Evolutionary conservation across 2,113 vertebrate species (phyloP), one percentile per base, ranked within the genome.

Genomic region (Seriola quinqueradiata): DNA sequence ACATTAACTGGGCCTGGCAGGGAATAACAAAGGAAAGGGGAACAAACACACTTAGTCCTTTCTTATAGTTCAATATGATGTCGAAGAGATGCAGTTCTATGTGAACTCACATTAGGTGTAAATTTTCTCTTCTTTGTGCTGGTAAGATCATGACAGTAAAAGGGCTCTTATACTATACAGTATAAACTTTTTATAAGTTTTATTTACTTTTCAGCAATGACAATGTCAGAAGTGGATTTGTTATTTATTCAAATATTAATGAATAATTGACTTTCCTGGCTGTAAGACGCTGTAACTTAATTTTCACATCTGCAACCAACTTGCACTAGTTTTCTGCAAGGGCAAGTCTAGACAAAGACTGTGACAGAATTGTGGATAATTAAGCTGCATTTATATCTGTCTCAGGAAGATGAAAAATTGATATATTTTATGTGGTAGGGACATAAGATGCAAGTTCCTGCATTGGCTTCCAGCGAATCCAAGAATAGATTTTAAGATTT

Each of bases 1-100:
- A 82, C 77, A 95, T 83, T 79, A 96, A 75, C 48, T 94, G 82
- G 79, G 93, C 93, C 97, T 98, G 90, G 40, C 36, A 83, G 87
- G 44, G 79, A 32, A 93, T 85, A 70, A 58, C 36, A 54, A 83
- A 73, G 52, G 21, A 59, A 34, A 74, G 76, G 12, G 25, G 8
- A 74, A 75, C n/a, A 77, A 70, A 76, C 52, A 57, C n/a, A 79
- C 6, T 77, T 58, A 85, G 17, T 46, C 5, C 12, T 65, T 44
- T 68, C 8, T 38, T 63, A 14, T 9, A 11, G 32, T 69, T 48
- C 11, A 68, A 38, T 23, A 59, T 70, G 8, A 67, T 52, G 68
- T 23, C 60, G 3, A 61, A 55, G 4, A 74, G 21, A 69, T 1
- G 1, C n/a, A 44, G 21, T 34, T 88, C 23, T 19, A 17, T 32